These are phyloP conservation scores for Pangasianodon hypophthalmus DNA, from an alignment of 2,113 vertebrate species.

Conservation along the genomic window DNA sequence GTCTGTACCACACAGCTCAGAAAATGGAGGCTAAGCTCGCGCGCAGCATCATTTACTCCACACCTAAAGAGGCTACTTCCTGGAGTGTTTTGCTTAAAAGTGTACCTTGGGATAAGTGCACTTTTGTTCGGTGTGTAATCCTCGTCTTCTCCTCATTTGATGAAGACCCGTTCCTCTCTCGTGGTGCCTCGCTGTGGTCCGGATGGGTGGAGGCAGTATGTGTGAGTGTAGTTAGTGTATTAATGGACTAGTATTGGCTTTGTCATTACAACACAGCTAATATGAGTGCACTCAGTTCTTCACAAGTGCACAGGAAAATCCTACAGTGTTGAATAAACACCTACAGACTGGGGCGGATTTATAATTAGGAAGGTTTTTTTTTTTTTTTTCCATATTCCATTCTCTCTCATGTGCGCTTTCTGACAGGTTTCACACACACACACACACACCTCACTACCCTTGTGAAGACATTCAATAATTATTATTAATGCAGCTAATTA, in stretches of 20 bases:
- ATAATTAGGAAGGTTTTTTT: background rate
- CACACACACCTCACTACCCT: background rate
- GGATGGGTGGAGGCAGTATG: background rate
- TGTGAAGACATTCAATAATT: background rate
- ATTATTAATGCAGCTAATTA: background rate
- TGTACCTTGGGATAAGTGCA: constrained; percentile 41
- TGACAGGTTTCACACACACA: background rate
- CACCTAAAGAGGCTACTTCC: background rate
- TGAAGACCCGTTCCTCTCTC: background rate
- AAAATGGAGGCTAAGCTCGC: constrained; percentile 45
- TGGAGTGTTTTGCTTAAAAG: background rate
- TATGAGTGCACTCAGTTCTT: background rate
- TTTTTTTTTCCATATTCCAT: background rate
- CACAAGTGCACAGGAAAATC: background rate
- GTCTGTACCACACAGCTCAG: constrained; percentile 12
- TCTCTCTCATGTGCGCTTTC: background rate
- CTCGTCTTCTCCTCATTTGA: constrained; percentile 49
- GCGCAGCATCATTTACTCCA: background rate
- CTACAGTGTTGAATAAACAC: background rate
- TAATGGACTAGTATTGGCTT: background rate
- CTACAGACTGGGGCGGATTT: background rate
- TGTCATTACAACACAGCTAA: background rate
- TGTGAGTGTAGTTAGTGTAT: background rate
- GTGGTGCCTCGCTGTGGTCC: background rate
- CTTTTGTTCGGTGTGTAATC: constrained; percentile 19